These are phyloP conservation scores for Drosophila pectinifera DNA, from an alignment of 1,140 invertebrate species.

Conservation along the genomic window DNA sequence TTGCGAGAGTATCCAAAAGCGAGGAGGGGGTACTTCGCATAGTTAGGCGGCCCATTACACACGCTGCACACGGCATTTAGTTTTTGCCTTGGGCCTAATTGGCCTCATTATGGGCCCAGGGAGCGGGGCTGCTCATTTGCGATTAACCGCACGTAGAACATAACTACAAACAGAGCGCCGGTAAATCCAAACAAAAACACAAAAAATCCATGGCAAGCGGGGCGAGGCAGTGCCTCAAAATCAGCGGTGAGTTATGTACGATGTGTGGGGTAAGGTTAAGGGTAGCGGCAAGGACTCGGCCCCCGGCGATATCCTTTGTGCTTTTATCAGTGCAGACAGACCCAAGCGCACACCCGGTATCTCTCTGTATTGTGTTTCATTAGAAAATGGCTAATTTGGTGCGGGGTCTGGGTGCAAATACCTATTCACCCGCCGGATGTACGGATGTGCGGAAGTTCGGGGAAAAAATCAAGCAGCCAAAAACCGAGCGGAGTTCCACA, in stretches of 20 bases:
- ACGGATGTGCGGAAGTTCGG: constrained; percentile 10
- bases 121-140: constrained; percentile 68
- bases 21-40: constrained; percentile 12
- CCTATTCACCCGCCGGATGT: constrained; percentile 40
- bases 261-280: constrained; percentile 15
- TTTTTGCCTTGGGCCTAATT: constrained; percentile 74
- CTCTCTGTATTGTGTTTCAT: constrained; percentile 56
- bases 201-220: constrained; percentile 13
- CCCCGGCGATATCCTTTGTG: constrained; percentile 60
- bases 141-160: constrained; percentile 76
- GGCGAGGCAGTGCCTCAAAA: constrained; percentile 37
- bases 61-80: constrained; percentile 75
- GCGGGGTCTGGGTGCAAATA: constrained; percentile 23
- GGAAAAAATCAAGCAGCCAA: constrained; percentile 40
- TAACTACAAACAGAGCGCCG: constrained; percentile 56
- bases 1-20: neutral
- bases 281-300: constrained; percentile 13
- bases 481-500: constrained; percentile 22
- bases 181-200: constrained; percentile 20
- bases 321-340: constrained; percentile 65
- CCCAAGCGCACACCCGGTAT: constrained; percentile 8
- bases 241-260: constrained; percentile 47
- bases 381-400: constrained; percentile 62
- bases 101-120: constrained; percentile 69
- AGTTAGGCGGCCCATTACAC: constrained; percentile 72